Conservation (phyloP, 1,140 invertebrate species). For the Orchestia grillus region DNA sequence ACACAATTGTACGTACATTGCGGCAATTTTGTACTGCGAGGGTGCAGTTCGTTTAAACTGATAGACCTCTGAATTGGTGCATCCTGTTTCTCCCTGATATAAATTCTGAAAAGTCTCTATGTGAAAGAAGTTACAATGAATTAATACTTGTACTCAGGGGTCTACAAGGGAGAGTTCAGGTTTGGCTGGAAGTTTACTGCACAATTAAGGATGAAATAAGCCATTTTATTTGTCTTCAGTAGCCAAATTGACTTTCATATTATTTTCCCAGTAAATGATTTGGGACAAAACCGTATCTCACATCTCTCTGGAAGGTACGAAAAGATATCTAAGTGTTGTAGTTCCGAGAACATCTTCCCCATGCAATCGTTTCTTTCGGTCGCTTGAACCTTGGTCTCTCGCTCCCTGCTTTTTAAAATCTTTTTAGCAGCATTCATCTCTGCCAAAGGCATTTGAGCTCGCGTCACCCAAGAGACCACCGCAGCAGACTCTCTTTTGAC, state of each 20-base stretch:
- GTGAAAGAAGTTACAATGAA: neutral
- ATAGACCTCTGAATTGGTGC: neutral
- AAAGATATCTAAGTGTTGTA: neutral
- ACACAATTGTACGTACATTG: neutral
- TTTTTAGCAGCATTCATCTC: neutral
- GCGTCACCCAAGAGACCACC: conserved; percentile 19
- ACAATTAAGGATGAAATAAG: no score
- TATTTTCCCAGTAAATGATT: no score
- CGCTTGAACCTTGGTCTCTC: neutral
- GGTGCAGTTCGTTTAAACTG: neutral
- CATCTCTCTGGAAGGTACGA: no score
- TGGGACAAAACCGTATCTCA: no score
- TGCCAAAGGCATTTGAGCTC: neutral
- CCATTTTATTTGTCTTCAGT: no score
- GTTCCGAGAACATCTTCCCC: neutral
- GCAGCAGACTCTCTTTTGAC: neutral
- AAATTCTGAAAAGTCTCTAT: neutral
- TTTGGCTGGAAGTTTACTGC: no score
- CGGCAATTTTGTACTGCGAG: neutral
- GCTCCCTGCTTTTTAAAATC: neutral
- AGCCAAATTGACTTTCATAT: no score
- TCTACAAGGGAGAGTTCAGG: no score
- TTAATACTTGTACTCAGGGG: no score
- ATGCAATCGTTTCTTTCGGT: neutral
- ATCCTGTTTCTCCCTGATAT: neutral